These are phyloP conservation scores for Molossus molossus DNA, from an alignment of 2,797 vertebrate genomes.

Conservation along the genomic window DNA sequence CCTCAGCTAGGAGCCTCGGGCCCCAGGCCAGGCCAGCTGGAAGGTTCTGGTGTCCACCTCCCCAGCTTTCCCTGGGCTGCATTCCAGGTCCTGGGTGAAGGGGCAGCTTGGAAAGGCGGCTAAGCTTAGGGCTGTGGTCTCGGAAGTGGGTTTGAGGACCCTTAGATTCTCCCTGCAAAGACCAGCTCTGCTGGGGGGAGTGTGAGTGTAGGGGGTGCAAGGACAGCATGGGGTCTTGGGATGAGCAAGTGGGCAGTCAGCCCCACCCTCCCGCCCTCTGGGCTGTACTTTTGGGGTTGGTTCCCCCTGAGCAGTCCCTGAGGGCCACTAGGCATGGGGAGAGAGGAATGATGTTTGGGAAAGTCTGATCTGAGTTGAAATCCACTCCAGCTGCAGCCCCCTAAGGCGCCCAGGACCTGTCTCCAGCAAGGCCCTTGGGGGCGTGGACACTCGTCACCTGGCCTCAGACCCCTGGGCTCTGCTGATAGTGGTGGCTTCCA, in stretches of 20 bases:
- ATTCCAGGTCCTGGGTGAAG: neutral
- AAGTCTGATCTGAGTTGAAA: neutral
- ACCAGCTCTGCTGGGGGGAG: neutral
- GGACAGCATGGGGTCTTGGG: neutral
- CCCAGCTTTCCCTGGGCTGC: neutral
- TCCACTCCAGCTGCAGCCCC: neutral
- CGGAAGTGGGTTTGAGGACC: neutral
- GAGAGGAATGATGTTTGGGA: neutral
- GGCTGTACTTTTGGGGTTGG: neutral
- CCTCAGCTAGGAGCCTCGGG: constrained; percentile 24
- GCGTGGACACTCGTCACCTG: neutral
- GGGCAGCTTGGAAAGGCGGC: neutral
- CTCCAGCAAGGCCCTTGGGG: neutral
- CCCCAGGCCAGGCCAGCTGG: neutral
- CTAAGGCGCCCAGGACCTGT: neutral
- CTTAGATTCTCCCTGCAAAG: neutral
- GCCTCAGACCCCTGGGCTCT: neutral
- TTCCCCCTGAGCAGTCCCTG: neutral
- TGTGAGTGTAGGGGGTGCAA: too few species aligned
- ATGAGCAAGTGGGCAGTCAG: neutral
- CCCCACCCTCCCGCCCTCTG: neutral
- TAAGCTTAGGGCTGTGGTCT: neutral
- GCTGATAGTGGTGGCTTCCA: neutral
- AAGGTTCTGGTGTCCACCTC: neutral
- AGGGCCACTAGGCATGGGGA: neutral